These are phyloP conservation scores for Arion vulgaris DNA, from an alignment of 1,140 invertebrate genomes.

Conservation along the genomic window DNA sequence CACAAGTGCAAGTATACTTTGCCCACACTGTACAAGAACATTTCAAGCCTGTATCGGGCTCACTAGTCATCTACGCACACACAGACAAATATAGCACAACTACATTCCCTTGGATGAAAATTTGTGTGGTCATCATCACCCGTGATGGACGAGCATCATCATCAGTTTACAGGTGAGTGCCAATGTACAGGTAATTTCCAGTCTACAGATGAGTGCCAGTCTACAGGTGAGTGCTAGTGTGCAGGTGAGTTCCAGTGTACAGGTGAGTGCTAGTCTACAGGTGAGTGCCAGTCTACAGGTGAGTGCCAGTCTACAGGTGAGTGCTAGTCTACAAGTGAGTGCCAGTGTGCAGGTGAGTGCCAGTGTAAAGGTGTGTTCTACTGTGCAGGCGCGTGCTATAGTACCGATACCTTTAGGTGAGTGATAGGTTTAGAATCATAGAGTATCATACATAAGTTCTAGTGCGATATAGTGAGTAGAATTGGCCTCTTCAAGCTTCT, in stretches of 20 bases:
- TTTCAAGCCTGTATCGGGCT: too few species aligned
- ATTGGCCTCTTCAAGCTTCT: too few species aligned
- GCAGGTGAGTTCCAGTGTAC: constrained; percentile 73
- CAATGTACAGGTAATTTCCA: not conserved
- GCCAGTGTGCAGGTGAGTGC: constrained; percentile 76
- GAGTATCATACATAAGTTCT: too few species aligned
- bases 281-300: not conserved
- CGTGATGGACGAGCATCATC: not conserved
- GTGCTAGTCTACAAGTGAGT: not conserved
- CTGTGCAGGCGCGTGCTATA: not conserved
- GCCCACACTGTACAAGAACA: too few species aligned
- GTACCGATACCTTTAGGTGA: not conserved
- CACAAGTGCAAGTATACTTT: too few species aligned
- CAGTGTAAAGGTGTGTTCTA: not conserved
- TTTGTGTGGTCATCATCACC: constrained; percentile 76
- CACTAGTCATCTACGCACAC: too few species aligned
- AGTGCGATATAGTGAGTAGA: too few species aligned
- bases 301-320: not conserved
- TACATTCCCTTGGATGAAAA: too few species aligned
- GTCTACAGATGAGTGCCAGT: not conserved
- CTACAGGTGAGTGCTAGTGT: constrained; percentile 68
- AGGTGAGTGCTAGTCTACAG: not conserved
- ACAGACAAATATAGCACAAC: too few species aligned
- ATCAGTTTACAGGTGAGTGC: not conserved
- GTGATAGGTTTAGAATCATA: too few species aligned